Evolutionary conservation across 2,113 vertebrate genomes (phyloP), one percentile per base, ranked within the genome.

Genomic region (Dasypus novemcinctus): DNA sequence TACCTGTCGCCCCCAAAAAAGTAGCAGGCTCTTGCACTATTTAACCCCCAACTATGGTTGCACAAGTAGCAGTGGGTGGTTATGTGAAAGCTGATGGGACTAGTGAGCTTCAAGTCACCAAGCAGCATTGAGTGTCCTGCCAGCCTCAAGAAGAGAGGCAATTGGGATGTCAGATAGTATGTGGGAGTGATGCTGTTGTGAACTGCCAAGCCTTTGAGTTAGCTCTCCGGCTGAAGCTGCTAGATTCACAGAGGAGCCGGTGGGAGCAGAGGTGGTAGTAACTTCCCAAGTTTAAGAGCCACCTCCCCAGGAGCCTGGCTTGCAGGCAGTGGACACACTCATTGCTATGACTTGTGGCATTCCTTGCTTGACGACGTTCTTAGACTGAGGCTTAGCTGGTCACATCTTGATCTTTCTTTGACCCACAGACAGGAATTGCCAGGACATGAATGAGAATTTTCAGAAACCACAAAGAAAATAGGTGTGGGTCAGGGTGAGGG

Each of bases 71-170:
- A 59, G 61, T 13, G 49, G 43, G 6, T 29, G 75, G 54, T 27
- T 11, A 0, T 3, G 0, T 1, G 7, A 27, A 21, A 64, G n/a
- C 18, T 43, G 10, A 2, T 9, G 33, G n/a, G 20, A 1, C 20
- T 38, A 8, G 17, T 12, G 43, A 46, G 17, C 25, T 2, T 7
- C n/a, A 3, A 21, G 33, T 5, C 5, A 0, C 23, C 20, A 59
- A 15, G 15, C 15, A 17, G 36, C 21, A 9, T 4, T 0, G 41
- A n/a, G 46, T 21, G 9, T 61, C 59, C 25, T 3, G 2, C 41
- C 46, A 20, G 52, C 18, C 27, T 21, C 4, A 0, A 25, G 15
- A 4, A 4, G 36, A 25, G 31, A n/a, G n/a, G 21, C 11, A 5
- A 0, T 0, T 0, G 31, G 10, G 17, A 15, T 38, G 11, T 4